Evolutionary conservation across 1,140 invertebrate genomes (phyloP), one percentile per base, ranked within the genome.

Genomic region (Drosophila erecta): DNA sequence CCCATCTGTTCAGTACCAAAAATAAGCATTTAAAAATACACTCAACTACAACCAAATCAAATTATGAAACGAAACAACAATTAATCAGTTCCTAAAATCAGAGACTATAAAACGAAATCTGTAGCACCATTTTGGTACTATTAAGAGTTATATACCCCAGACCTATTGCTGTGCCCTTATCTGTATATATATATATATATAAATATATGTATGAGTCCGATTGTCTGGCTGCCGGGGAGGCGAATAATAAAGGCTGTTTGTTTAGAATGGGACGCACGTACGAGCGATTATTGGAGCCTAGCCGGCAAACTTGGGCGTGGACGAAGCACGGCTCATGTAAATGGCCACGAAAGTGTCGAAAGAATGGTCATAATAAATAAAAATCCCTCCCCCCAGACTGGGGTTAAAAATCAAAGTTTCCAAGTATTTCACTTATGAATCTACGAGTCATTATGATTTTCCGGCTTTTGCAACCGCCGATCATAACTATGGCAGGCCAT

Each of bases 201-300:
- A n/a, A n/a, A 20, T n/a, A 8, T 7, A 24, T 62, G 20, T n/a
- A 5, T 14, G 20, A 7, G n/a, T 35, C 64, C 40, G 70, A 57
- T 70, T 70, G 33, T 40, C 17, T 20, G 43, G 27, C 51, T 57
- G 27, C 15, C 27, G 27, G 41, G 20, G 24, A 47, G 50, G 11
- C 27, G 24, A 35, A 65, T 65, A 69, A 56, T 43, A 70, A n/a
- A n/a, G n/a, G n/a, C n/a, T 69, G 50, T 70, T 57, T 71, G 59
- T 55, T 86, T 87, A 55, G 71, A 49, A 87, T 87, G 84, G 62
- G 78, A 47, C 71, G 71, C 84, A 87, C 83, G 83, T 87, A 87
- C 64, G 44, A 33, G 59, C 84, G 83, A 87, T 87, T 87, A 87
- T 77, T 73, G 53, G 59, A 46, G 67, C 70, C 83, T 65, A 87